Percentiles rank a stretch among this genome's conserved stretches.
Conservation (phyloP, 2,113 vertebrate species). For the Penelope pileata region DNA sequence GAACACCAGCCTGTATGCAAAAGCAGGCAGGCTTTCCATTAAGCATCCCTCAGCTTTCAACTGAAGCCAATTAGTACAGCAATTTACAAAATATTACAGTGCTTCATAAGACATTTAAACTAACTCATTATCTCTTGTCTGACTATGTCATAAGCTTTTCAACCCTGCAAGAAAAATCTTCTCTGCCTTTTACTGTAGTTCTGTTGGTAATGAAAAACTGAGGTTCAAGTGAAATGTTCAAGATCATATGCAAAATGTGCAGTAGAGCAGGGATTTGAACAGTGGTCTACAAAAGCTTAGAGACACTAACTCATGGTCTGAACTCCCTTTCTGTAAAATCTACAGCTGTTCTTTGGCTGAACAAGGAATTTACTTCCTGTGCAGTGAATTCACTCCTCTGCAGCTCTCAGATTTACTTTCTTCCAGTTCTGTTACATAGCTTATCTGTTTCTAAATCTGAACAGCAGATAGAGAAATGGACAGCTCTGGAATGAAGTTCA, state of each 20-base stretch:
- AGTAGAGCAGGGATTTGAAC: not conserved
- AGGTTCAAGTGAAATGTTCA: not conserved
- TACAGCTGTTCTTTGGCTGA: conserved; percentile 27
- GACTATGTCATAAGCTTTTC: not conserved
- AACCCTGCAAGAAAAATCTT: not conserved
- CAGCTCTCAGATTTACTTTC: not conserved
- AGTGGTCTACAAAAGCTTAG: not conserved
- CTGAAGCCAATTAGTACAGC: not conserved
- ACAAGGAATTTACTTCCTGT: conserved; percentile 18
- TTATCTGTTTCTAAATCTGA: conserved; percentile 1
- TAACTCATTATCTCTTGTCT: not conserved
- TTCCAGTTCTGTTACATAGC: not conserved
- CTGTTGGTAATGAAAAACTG: not conserved
- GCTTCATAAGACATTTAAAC: not conserved
- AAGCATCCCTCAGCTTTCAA: not conserved
- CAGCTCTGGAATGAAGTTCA: not conserved
- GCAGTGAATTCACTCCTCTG: not conserved
- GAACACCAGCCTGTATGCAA: not conserved
- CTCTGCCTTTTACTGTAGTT: not conserved
- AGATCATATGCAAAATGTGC: not conserved
- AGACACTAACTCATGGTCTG: not conserved
- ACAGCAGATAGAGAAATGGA: not conserved
- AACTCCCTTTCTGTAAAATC: not conserved
- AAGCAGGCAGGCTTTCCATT: not conserved
- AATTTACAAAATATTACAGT: not conserved